These are phyloP conservation scores for Poicephalus gulielmi DNA, from an alignment of 2,113 vertebrate genomes.

Conservation along the genomic window DNA sequence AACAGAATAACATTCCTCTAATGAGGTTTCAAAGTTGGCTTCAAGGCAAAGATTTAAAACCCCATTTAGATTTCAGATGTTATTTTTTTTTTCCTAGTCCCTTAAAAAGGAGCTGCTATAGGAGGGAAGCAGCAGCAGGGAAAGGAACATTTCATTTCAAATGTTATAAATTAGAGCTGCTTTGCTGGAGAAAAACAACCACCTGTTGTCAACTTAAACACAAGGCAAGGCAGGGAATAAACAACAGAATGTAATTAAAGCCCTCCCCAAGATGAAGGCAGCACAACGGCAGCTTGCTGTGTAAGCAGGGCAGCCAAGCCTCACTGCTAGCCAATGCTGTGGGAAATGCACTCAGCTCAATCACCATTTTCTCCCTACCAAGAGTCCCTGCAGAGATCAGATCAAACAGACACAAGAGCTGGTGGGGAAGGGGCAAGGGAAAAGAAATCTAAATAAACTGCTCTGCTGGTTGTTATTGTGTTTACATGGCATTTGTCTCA, in stretches of 20 bases:
- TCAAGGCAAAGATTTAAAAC: neutral
- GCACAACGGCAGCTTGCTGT: neutral
- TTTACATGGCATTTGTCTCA: neutral
- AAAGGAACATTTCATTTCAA: neutral
- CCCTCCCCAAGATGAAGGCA: neutral
- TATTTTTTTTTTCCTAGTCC: neutral
- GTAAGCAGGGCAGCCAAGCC: neutral
- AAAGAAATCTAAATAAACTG: neutral
- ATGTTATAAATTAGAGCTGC: neutral
- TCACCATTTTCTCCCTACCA: neutral
- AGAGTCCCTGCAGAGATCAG: neutral
- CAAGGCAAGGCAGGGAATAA: neutral
- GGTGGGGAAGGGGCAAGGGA: neutral
- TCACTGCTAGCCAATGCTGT: accelerated
- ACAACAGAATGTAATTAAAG: neutral
- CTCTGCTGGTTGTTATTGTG: neutral
- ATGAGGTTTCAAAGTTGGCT: neutral
- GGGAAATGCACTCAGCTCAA: accelerated
- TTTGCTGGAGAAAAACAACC: neutral
- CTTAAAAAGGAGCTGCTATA: neutral
- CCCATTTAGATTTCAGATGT: neutral
- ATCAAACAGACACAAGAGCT: neutral
- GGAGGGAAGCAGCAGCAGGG: neutral
- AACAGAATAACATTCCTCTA: neutral
- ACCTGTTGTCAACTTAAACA: neutral